Base-by-base conservation (phyloP, 2,888 invertebrate genomes). In the Ectropis crepuscularia region DNA sequence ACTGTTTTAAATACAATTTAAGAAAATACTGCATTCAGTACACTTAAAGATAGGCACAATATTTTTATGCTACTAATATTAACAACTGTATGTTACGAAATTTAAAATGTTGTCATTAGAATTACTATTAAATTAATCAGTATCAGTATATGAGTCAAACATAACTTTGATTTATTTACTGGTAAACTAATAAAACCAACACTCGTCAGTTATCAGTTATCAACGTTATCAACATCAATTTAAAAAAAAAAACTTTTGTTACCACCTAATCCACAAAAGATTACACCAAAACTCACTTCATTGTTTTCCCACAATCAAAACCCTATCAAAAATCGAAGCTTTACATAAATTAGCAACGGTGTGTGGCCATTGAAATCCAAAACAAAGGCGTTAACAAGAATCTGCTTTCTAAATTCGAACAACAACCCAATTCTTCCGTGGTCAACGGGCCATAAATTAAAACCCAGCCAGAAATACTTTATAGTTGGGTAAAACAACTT, bases 371-470 rank as follows among this genome's bases (percentile, higher is more conserved):
- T 74, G 61, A 63, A 66, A 58, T 61, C 64, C 63, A 69, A 60
- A 66, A 70, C 65, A 73, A 71, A 65, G 64, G 57, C 54, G 54
- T 39, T 63, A 63, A 65, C 68, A 63, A 68, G 68, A 78, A 73
- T 63, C 67, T 63, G 70, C 74, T 70, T 66, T 72, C 68, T 64
- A 68, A 68, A 80, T 82, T 83, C 54, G 84, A 81, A 90, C 87
- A 90, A 89, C 86, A 82, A 82, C 83, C 83, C 78, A 86, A 86
- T 87, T 88, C 85, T 78, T 71, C 73, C 73, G 86, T 85, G 87
- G 88, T 86, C 85, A 81, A 74, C 73, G 76, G 72, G 70, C 79
- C 82, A 88, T 91, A 91, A 92, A 91, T 92, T 88, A 85, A 81
- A 76, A n/a, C 12, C 47, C 7, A 80, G 80, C 80, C 77, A 84